Evolutionary conservation across 2,888 invertebrate genomes (phyloP).

Genomic region (Lithophane socia): DNA sequence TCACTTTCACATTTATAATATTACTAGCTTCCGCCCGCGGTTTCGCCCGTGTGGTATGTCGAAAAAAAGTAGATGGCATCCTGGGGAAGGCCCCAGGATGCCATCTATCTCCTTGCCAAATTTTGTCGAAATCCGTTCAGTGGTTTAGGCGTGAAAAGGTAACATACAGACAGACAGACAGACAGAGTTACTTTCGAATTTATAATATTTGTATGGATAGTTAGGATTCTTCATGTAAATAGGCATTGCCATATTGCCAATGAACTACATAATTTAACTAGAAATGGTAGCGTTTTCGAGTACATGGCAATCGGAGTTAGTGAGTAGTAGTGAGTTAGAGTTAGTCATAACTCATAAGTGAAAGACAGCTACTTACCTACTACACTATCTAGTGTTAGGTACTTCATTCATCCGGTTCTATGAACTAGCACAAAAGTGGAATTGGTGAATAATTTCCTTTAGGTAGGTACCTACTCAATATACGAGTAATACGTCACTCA

Average conservation of each 20-base stretch:
- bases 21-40: no score
- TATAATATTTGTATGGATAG: no score
- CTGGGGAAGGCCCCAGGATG: no score
- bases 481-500: not conserved
- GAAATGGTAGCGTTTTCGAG: constrained; percentile 2
- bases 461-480: not conserved
- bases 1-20: no score
- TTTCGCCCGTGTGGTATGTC: no score
- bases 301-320: not conserved
- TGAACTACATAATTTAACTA: not conserved
- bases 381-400: constrained; percentile 29
- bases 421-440: not conserved
- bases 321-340: no score
- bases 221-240: not conserved
- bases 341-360: constrained; percentile 17
- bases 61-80: no score
- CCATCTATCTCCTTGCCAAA: no score
- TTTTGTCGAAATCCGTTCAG: no score
- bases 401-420: constrained; percentile 24
- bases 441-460: not conserved
- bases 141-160: no score
- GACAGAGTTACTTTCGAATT: no score
- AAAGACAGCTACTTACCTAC: not conserved
- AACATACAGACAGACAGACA: no score
- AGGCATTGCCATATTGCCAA: not conserved